Conservation (phyloP, 2,113 vertebrate genomes). For the Charina bottae region DNA sequence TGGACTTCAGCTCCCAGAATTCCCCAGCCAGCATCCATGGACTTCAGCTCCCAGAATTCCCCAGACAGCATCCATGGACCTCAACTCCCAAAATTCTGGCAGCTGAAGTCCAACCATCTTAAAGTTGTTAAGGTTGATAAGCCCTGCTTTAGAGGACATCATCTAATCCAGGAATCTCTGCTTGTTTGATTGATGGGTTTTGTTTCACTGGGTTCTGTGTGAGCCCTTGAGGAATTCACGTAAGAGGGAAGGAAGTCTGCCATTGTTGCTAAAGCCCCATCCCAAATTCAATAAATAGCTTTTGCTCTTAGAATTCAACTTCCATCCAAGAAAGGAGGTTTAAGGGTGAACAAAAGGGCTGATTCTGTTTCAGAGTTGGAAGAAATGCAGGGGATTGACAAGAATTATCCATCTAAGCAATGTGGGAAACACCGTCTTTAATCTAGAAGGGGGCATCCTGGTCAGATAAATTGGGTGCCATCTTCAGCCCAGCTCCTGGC, state of each 20-base stretch:
- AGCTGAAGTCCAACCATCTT: background rate
- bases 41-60: background rate
- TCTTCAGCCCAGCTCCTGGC: background rate
- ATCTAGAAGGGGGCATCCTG: background rate
- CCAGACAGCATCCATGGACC: background rate
- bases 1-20: background rate
- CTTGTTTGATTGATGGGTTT: too few relatives aligned
- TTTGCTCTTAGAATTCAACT: too few relatives aligned
- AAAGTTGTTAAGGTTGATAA: too few relatives aligned
- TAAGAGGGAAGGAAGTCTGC: too few relatives aligned
- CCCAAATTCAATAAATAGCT: too few relatives aligned
- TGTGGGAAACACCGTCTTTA: background rate
- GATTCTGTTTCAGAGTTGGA: background rate
- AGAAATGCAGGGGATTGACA: background rate
- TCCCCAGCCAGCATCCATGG: background rate
- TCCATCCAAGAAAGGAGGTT: background rate
- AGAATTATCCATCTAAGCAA: too few relatives aligned
- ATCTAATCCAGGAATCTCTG: too few relatives aligned
- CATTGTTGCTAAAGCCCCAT: too few relatives aligned
- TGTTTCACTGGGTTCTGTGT: too few relatives aligned
- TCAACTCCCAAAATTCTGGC: background rate
- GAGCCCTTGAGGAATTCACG: too few relatives aligned
- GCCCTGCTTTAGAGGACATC: too few relatives aligned
- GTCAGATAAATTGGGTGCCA: background rate
- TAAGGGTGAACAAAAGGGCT: background rate